Evolutionary conservation across 2,888 invertebrate genomes (phyloP), one percentile per base, ranked within the genome.

Genomic region (Lasioglossum malachurum): DNA sequence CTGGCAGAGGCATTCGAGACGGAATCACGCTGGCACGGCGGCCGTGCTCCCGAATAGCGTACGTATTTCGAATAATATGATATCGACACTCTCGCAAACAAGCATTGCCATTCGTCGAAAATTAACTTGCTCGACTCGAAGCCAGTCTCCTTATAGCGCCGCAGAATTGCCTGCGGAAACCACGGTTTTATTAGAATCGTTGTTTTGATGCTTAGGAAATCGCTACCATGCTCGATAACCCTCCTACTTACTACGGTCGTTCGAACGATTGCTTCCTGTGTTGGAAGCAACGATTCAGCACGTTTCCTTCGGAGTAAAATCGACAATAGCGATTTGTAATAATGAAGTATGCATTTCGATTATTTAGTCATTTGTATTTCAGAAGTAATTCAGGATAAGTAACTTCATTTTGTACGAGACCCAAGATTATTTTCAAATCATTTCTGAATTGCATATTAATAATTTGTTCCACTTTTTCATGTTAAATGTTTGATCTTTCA

Each of bases 1-100:
- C 41, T 57, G 64, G 16, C 38, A 44, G 27, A 60, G 73, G 77
- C 75, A 60, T 74, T 67, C 44, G 44, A 69, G 35, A n/a, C 49
- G 38, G 38, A 35, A 41, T 41, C 69, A 69, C 69, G 38, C 4
- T 69, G 46, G 46, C 46, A 1, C 46, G 46, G 35, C 60, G 10
- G 23, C 23, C 7, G 8, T 35, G 8, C 23, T 10, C 23, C 35
- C 19, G 35, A 67, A 67, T 67, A 35, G 31, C 23, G 23, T 38
- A 69, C 69, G 38, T 38, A 35, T 38, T 38, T 69, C 69, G 31
- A 67, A 67, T 69, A 69, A 23, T 38, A 19, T 23, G 69, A 69
- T 38, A 41, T 35, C 38, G 38, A 69, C 10, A 4, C 19, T 38
- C 23, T 23, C 69, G 23, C 35, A 10, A 38, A 69, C 38, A 38